A percentile compares a stretch with the other conserved stretches of the same genome.
These are phyloP conservation scores for Vicugna pacos DNA, from an alignment of 2,113 vertebrate species.

Conservation along the genomic window DNA sequence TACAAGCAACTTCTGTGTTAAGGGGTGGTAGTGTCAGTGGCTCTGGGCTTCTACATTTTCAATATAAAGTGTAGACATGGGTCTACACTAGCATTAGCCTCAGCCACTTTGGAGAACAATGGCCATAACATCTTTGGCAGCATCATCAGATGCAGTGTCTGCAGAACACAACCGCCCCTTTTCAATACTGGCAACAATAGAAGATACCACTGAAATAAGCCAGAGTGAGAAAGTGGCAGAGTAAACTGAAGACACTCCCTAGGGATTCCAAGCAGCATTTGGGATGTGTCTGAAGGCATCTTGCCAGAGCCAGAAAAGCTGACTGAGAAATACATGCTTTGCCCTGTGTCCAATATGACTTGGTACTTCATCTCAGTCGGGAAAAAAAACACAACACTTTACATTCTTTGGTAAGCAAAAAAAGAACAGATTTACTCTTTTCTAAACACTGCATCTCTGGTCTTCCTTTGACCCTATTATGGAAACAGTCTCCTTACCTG, in stretches of 20 bases:
- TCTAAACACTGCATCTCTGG: not conserved
- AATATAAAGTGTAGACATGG: not conserved
- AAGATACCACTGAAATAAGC: not conserved
- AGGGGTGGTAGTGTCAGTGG: not conserved
- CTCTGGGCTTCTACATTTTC: conserved; percentile 17
- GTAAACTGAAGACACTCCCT: not conserved
- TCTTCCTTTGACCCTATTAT: not conserved
- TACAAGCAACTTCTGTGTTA: not conserved
- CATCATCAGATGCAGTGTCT: not conserved
- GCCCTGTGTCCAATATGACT: not conserved
- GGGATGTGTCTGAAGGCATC: not conserved
- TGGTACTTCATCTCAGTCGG: conserved; percentile 7
- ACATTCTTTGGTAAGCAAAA: not conserved
- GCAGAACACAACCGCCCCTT: not conserved
- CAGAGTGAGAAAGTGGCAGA: not conserved
- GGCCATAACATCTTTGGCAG: not conserved
- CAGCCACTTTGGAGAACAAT: not conserved
- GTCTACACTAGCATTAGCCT: not conserved
- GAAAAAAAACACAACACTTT: not conserved
- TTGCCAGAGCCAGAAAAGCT: not conserved
- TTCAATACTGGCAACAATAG: not conserved
- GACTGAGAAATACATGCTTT: not conserved
- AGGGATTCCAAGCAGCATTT: not conserved
- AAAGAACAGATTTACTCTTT: conserved; percentile 1
- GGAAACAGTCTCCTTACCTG: not conserved